Evolutionary conservation across 2,888 invertebrate genomes (phyloP).

Genomic region (Drosophila buzzatii): DNA sequence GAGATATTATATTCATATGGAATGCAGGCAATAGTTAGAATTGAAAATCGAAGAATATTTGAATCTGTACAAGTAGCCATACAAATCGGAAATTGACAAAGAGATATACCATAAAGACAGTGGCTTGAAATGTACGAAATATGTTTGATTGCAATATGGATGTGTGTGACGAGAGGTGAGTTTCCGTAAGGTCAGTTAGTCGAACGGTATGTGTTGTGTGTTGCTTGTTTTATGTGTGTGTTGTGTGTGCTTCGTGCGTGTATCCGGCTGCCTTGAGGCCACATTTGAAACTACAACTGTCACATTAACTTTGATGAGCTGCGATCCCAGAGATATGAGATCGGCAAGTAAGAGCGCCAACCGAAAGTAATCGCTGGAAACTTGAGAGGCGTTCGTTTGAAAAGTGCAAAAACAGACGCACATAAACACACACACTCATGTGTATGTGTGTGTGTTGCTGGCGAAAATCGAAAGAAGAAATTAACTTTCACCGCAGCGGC

Average conservation of each 20-base stretch:
- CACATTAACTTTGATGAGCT: slow-evolving; percentile 78
- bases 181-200: slow-evolving; percentile 45
- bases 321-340: slow-evolving; percentile 50
- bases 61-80: too few relatives aligned
- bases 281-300: slow-evolving; percentile 67
- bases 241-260: slow-evolving; percentile 15
- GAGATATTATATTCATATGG: too few relatives aligned
- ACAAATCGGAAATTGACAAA: background rate
- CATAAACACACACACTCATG: background rate
- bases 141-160: background rate
- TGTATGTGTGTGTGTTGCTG: slow-evolving; percentile 38
- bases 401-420: slow-evolving; percentile 59
- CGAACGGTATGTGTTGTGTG: slow-evolving; percentile 19
- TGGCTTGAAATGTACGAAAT: background rate
- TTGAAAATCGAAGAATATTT: background rate
- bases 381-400: slow-evolving; percentile 64
- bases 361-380: slow-evolving; percentile 73
- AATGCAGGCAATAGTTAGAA: too few relatives aligned
- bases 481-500: slow-evolving; percentile 65
- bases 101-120: background rate
- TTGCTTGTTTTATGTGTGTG: slow-evolving; percentile 4
- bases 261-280: slow-evolving; percentile 49
- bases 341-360: slow-evolving; percentile 35
- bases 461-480: slow-evolving; percentile 75
- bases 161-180: background rate